Percentiles rank a stretch among this genome's conserved stretches.
Conservation (phyloP, 2,888 invertebrate genomes). For the Drosophila monieri region DNA sequence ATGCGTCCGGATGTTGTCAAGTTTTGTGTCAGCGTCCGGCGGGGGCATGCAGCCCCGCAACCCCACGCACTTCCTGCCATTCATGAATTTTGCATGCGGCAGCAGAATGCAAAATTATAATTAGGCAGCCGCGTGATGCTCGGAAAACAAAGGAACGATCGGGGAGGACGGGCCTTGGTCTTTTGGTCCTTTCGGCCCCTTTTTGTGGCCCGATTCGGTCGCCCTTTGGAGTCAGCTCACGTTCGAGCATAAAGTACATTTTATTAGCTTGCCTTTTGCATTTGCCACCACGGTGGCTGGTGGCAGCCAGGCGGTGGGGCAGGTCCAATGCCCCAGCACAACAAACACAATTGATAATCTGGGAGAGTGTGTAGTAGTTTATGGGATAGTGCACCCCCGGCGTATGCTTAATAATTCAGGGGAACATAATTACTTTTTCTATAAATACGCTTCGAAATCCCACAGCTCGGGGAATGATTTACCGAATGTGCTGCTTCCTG, state of each 20-base stretch:
- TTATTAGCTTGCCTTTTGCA: slow-evolving; percentile 72
- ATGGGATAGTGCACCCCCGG: neutral
- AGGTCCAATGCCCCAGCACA: slow-evolving; percentile 4
- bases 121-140: slow-evolving; percentile 63
- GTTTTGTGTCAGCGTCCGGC: slow-evolving; percentile 71
- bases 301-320: too few species aligned
- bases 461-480: neutral
- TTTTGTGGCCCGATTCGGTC: neutral
- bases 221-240: slow-evolving; percentile 62
- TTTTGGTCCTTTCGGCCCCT: neutral
- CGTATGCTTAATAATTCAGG: neutral
- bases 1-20: slow-evolving; percentile 70
- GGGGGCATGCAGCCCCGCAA: neutral
- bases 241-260: slow-evolving; percentile 77
- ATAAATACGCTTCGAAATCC: neutral
- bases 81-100: slow-evolving; percentile 78
- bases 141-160: slow-evolving; percentile 27
- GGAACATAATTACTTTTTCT: neutral
- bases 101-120: slow-evolving; percentile 77
- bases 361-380: neutral
- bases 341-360: neutral
- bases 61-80: slow-evolving; percentile 3
- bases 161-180: slow-evolving; percentile 1
- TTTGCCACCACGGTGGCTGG: slow-evolving; percentile 34
- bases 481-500: neutral